phyloP scores from a whole-genome alignment of 2,888 invertebrate genomes.

The Lithophane leautieri region DNA sequence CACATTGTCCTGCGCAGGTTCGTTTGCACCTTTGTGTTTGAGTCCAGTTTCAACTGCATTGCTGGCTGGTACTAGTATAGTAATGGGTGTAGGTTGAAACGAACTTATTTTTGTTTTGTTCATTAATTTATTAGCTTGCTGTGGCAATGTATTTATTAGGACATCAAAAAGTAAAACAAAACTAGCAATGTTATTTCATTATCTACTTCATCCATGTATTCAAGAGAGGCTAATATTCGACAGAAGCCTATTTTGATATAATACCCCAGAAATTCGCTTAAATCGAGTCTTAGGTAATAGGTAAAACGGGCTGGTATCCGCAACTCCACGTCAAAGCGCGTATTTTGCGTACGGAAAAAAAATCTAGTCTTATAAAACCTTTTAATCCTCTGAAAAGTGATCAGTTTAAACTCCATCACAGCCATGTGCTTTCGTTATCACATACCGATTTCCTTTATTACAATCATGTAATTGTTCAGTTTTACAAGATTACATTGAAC shows the following conservation, averaged over 20 bases:
- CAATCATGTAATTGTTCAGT: constrained; percentile 34
- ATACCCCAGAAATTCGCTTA: neutral
- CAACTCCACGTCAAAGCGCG: too few species aligned
- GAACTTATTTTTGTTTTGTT: neutral
- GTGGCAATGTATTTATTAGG: too few species aligned
- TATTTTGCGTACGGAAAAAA: too few species aligned
- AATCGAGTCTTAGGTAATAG: too few species aligned
- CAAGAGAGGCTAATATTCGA: too few species aligned
- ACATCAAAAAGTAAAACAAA: neutral
- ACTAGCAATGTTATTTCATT: neutral
- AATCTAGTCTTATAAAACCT: neutral
- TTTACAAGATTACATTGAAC: constrained; percentile 26
- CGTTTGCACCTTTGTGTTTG: constrained; percentile 59
- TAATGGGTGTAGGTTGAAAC: neutral
- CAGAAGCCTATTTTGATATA: too few species aligned
- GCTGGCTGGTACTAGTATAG: neutral
- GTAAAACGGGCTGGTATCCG: too few species aligned
- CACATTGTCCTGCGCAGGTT: constrained; percentile 50
- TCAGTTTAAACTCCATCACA: constrained; percentile 5
- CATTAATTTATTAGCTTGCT: neutral
- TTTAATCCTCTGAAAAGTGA: constrained; percentile 10
- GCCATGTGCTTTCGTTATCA: constrained; percentile 11
- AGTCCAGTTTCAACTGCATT: constrained; percentile 24
- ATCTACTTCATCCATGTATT: too few species aligned
- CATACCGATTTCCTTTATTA: constrained; percentile 35